Conservation (phyloP, 2,113 vertebrate species). For the Hippocampus barbouri region DNA sequence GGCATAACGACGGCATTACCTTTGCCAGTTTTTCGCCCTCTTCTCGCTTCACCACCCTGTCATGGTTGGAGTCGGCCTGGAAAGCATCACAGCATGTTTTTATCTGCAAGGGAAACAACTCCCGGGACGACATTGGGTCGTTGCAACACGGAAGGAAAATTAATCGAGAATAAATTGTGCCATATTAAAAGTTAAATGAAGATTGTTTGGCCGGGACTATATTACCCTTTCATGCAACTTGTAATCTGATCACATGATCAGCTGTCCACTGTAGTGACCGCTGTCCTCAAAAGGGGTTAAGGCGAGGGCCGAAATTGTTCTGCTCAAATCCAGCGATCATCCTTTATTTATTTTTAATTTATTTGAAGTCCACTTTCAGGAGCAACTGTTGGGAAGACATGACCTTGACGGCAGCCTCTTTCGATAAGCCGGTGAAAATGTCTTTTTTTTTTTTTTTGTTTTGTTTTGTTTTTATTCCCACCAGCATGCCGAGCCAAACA, state of each 20-base stretch:
- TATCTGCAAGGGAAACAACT: background rate
- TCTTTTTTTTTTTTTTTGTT: background rate
- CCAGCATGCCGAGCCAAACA: background rate
- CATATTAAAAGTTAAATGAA: background rate
- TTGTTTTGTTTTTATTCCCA: background rate
- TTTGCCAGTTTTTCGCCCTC: slow-evolving; percentile 92
- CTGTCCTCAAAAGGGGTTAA: too few species aligned
- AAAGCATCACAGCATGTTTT: background rate
- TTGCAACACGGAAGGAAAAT: background rate
- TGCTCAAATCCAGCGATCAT: too few species aligned
- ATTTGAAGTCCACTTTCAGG: background rate
- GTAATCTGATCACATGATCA: too few species aligned
- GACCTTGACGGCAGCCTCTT: background rate
- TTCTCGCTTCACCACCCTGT: slow-evolving; percentile 85
- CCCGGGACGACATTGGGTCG: background rate
- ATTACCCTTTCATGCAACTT: too few species aligned
- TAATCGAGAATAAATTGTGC: too few species aligned
- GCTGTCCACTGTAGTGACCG: too few species aligned
- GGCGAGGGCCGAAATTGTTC: too few species aligned
- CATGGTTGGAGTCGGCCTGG: slow-evolving; percentile 86
- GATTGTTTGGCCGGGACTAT: too few species aligned
- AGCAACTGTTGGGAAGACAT: background rate
- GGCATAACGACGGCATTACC: slow-evolving; percentile 60
- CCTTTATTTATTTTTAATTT: too few species aligned
- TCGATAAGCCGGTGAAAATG: background rate